phyloP scores from a whole-genome alignment of 1,140 invertebrate species.

The honey bee (Apis mellifera) region DNA sequence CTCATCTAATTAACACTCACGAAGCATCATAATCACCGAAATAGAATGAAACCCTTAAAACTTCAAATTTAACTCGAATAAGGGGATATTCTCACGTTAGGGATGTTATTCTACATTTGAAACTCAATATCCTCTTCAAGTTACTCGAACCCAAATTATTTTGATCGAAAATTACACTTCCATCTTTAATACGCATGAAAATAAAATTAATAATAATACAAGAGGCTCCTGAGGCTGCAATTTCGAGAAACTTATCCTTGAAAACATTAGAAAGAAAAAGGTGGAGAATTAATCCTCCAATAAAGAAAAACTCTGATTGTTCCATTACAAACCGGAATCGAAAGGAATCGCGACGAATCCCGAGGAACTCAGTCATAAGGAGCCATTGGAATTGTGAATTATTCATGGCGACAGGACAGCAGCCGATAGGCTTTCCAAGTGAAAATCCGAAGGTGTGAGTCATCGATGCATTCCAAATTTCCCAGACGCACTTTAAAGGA shows the following conservation, averaged over 20 bases:
- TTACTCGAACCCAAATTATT: no score
- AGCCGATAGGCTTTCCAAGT: constrained; percentile 32
- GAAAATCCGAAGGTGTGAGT: constrained; percentile 47
- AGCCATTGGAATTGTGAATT: constrained; percentile 14
- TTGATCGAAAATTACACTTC: no score
- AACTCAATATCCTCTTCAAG: neutral
- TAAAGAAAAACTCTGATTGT: neutral
- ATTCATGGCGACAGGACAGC: constrained; percentile 27
- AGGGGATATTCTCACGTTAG: neutral
- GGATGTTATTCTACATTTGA: neutral
- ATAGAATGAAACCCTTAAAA: neutral
- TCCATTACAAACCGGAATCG: neutral
- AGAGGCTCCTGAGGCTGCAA: no score
- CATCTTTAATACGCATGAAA: no score
- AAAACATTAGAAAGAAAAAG: no score
- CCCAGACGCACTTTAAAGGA: constrained; percentile 5
- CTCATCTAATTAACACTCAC: neutral
- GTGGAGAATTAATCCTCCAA: neutral
- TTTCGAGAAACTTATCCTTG: no score
- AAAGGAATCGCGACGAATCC: neutral
- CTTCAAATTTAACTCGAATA: neutral
- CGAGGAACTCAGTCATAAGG: constrained; percentile 23
- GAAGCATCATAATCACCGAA: neutral
- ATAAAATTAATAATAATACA: no score
- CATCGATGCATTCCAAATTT: constrained; percentile 50